Base-by-base conservation (phyloP, 1,140 invertebrate species). In the Campoletis sonorensis region DNA sequence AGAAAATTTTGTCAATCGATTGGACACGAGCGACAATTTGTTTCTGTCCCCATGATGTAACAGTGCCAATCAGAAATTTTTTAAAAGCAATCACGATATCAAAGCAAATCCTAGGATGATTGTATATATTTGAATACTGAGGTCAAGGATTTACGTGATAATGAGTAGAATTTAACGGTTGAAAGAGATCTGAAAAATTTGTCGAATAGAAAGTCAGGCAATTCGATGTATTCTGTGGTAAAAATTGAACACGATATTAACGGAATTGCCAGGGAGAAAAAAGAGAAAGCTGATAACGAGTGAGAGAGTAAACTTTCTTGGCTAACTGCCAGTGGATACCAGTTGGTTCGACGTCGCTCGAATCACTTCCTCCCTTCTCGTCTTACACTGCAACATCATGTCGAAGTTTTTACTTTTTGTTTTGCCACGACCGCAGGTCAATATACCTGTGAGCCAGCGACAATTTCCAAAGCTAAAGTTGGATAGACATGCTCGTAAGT, bases 271-370 rank as follows among this genome's bases (percentile, higher is more conserved):
- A 70, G 67, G 13, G 5, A 70, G 30, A 33, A 70, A 70, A 70
- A 16, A 27, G 30, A 37, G 16, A 15, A 3, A 15, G 67, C 67
- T 30, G 16, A 30, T 70, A 33, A 70, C n/a, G 67, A 70, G 16
- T 70, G 30, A n/a, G 15, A 70, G 67, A 70, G 30, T 18, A 27
- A 10, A 70, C 67, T 70, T 64, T 64, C 23, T 64, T 70, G 67
- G 67, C 26, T 33, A 30, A 33, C 7, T n/a, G 30, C 67, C 67
- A 70, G n/a, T 21, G 1, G 30, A 15, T 33, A 70, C 15, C 33
- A 10, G 30, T 33, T 33, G 26, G 67, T n/a, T 21, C 30, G 30
- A 70, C n/a, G n/a, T 70, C 27, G 33, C 15, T 0, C 27, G 67
- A 70, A 70, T 30, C 13, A 70, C 15, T 21, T 27, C 30, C 26